A percentile compares a stretch with the other conserved stretches of the same genome.
Evolutionary conservation across 2,888 invertebrate species (phyloP).

Genomic region (Eupeodes latifasciatus): DNA sequence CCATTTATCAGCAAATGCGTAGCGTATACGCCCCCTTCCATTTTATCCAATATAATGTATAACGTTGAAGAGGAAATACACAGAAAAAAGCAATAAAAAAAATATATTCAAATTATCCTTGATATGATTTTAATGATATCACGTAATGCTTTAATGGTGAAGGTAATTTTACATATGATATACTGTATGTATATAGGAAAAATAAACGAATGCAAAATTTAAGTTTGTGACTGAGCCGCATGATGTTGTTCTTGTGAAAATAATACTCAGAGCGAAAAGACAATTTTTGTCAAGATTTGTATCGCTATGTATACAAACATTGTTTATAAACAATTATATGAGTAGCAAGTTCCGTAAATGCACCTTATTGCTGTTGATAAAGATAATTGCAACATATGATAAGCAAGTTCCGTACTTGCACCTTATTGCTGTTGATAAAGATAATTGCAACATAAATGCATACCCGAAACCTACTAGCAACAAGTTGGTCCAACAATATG

Average conservation of each 20-base stretch:
- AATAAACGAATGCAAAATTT: background rate
- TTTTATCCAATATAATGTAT: constrained; percentile 3
- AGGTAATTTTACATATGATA: constrained; percentile 63
- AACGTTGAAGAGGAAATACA: constrained; percentile 30
- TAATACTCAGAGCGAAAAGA: no score
- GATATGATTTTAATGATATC: constrained; percentile 74
- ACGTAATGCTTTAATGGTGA: constrained; percentile 69
- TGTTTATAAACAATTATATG: no score
- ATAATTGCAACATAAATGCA: no score
- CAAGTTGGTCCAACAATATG: no score
- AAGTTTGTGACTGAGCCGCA: background rate
- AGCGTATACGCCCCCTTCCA: background rate
- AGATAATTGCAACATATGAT: no score
- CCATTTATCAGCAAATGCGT: constrained; percentile 52
- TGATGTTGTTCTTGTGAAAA: background rate
- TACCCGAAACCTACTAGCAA: no score
- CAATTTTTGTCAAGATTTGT: background rate
- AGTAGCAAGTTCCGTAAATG: no score
- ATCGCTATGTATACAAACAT: background rate
- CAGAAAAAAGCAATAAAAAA: constrained; percentile 39
- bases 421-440: no score
- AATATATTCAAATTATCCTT: constrained; percentile 72
- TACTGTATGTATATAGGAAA: background rate
- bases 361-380: no score
- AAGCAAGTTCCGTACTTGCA: no score